Conservation (phyloP, 2,113 vertebrate genomes). For the Vidua chalybeata region DNA sequence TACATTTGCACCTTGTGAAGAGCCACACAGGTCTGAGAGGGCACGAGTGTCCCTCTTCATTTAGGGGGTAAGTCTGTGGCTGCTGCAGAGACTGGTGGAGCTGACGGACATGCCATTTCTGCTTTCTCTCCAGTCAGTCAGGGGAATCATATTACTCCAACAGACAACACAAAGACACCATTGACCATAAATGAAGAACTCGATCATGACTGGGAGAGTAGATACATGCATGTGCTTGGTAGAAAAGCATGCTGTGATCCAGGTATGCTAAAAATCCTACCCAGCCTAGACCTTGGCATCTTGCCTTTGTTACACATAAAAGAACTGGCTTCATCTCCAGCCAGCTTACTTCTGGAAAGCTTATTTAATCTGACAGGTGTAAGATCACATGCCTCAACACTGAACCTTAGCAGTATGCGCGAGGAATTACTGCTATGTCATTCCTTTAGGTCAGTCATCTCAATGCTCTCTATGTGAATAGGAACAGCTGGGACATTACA, state of each 20-base stretch:
- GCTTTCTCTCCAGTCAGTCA: not conserved
- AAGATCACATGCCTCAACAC: constrained; percentile 1
- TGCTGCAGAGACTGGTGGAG: accelerated
- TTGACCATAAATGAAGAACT: not conserved
- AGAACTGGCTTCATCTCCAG: not conserved
- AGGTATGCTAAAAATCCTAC: not conserved
- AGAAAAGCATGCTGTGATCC: not conserved
- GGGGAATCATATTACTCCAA: not conserved
- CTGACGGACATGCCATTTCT: not conserved
- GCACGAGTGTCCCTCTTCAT: not conserved
- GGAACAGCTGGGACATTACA: not conserved
- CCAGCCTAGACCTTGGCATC: not conserved
- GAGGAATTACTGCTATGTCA: constrained; percentile 1
- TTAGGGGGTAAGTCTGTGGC: not conserved
- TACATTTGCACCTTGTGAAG: not conserved
- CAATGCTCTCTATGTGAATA: not conserved
- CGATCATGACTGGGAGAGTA: not conserved
- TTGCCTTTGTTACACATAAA: not conserved
- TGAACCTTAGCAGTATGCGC: not conserved
- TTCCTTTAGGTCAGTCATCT: not conserved
- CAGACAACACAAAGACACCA: not conserved
- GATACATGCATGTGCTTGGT: not conserved
- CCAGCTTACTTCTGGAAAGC: not conserved
- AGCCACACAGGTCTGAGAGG: not conserved
- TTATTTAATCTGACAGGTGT: constrained; percentile 44